Base-by-base conservation (phyloP, 2,797 vertebrate species). In the Epinephelus coioides region DNA sequence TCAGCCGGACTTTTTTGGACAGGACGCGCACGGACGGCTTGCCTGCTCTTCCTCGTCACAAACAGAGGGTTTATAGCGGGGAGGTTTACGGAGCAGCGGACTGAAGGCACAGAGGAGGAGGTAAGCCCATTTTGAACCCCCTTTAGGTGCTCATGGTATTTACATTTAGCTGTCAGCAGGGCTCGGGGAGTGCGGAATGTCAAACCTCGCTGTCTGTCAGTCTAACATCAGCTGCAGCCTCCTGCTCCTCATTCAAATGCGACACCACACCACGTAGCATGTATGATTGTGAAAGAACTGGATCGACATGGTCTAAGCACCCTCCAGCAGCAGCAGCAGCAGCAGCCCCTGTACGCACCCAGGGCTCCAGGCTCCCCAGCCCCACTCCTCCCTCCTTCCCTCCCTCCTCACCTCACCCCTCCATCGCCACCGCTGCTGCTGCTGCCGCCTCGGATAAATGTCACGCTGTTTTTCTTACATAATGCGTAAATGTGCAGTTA, bases 391-490 rank as follows among this genome's bases (percentile, higher is more conserved):
- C 43, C 47, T 30, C 34, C 21, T 25, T 15, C 27, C 49, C 51
- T 8, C 12, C 54, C 23, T 23, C 69, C 54, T 49, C 27, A 34
- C 50, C 40, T 53, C 79, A 23, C 59, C 60, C 71, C 40, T n/a
- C 46, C 57, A 49, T 21, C 54, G 17, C 13, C 43, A 2, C 50
- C 19, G 4, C 62, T 21, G 21, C 73, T 10, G n/a, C 73, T 10
- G n/a, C 73, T 2, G 55, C 82, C 53, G 23, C 84, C 81, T 49
- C 57, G 56, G 70, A 79, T 84, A 46, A 78, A 86, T 85, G 88
- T 89, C 79, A 91, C 74, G 66, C 76, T 54, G 62, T 75, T 90
- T 47, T 85, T 70, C 86, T 88, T 90, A 86, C 88, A 88, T 89
- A 91, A 90, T 84, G 78, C 81, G 60, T 84, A 59, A 82, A 70